A percentile compares a stretch with the other conserved stretches of the same genome.
Conservation (phyloP, 1,140 invertebrate genomes). For the Camponotus vicinus region DNA sequence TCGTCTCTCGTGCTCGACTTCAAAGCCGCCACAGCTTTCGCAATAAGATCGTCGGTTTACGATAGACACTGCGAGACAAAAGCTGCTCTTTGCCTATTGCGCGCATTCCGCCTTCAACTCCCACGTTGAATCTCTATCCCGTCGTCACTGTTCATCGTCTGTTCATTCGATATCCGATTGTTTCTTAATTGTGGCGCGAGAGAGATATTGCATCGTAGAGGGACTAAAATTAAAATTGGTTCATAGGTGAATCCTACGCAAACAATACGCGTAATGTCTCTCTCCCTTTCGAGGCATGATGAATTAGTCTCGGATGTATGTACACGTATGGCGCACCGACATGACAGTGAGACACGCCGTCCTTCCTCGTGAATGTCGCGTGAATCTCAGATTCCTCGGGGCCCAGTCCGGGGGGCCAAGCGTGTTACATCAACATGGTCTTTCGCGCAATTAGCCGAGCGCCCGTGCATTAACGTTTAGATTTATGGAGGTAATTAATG, state of each 20-base stretch:
- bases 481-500: slow-evolving; percentile 76
- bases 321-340: not conserved
- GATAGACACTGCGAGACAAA: slow-evolving; percentile 68
- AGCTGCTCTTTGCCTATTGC: slow-evolving; percentile 59
- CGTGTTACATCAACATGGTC: slow-evolving; percentile 58
- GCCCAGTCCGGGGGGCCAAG: slow-evolving; percentile 22
- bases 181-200: not conserved
- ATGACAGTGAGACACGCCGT: slow-evolving; percentile 38
- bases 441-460: slow-evolving; percentile 72
- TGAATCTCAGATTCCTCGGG: slow-evolving; percentile 65
- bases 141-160: slow-evolving; percentile 3
- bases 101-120: not conserved
- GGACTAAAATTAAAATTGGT: not conserved
- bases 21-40: slow-evolving; percentile 67
- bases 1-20: slow-evolving; percentile 64
- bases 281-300: slow-evolving; percentile 24
- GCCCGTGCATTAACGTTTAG: slow-evolving; percentile 69
- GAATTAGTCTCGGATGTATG: slow-evolving; percentile 33
- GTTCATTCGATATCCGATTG: not conserved
- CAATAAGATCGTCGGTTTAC: slow-evolving; percentile 79
- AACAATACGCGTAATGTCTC: slow-evolving; percentile 4
- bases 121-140: slow-evolving; percentile 1
- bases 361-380: slow-evolving; percentile 51
- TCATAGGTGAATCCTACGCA: slow-evolving; percentile 15
- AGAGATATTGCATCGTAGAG: slow-evolving; percentile 14